Evolutionary conservation across 1,140 invertebrate genomes (phyloP).

Genomic region (Capitella teleta): DNA sequence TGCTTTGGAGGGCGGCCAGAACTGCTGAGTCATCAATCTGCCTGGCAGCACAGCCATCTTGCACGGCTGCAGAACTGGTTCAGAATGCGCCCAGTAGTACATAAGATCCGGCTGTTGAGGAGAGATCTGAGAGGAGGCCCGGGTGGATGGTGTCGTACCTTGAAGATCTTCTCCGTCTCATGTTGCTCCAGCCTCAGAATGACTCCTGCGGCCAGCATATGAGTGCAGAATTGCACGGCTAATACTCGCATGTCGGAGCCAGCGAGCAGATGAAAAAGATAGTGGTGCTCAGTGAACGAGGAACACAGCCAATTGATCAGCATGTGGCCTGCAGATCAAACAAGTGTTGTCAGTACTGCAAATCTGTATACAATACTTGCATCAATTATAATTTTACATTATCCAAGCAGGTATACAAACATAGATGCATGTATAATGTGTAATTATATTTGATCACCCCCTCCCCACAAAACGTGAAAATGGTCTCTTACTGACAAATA

Average conservation of each 20-base stretch:
- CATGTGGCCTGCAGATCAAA: slow-evolving; percentile 63
- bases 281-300: slow-evolving; percentile 56
- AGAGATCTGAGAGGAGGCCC: not conserved
- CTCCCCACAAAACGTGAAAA: no score
- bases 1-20: not conserved
- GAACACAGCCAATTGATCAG: slow-evolving; percentile 77
- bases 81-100: slow-evolving; percentile 13
- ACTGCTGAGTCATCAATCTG: not conserved
- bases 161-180: slow-evolving; percentile 4
- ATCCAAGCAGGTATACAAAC: no score
- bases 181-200: slow-evolving; percentile 62
- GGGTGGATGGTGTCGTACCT: slow-evolving; percentile 3
- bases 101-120: slow-evolving; percentile 10
- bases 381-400: no score
- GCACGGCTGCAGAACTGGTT: slow-evolving; percentile 4
- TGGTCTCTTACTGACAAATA: no score
- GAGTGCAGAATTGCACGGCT: slow-evolving; percentile 69
- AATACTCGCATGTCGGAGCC: slow-evolving; percentile 62
- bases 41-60: not conserved
- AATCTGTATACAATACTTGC: no score
- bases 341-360: no score
- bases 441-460: no score
- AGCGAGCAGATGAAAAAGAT: slow-evolving; percentile 51
- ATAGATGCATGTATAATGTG: no score
- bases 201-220: slow-evolving; percentile 77